These are phyloP conservation scores for Pangasianodon hypophthalmus DNA, from an alignment of 2,113 vertebrate species.

Conservation along the genomic window DNA sequence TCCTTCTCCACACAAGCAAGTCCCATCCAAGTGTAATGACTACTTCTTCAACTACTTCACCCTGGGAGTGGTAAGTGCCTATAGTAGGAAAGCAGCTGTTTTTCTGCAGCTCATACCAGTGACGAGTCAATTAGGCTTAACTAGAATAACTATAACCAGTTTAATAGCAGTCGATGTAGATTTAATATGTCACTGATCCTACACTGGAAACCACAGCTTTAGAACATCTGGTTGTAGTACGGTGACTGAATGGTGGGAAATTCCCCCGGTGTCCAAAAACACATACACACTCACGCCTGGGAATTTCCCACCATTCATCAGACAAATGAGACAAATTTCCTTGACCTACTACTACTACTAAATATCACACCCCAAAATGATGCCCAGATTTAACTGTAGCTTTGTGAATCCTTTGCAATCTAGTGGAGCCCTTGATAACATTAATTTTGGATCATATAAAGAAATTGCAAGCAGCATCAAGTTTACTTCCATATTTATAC, in stretches of 20 bases:
- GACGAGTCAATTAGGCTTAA: neutral
- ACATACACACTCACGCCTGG: neutral
- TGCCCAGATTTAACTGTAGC: neutral
- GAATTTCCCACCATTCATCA: neutral
- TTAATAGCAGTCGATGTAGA: no score
- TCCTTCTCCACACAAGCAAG: constrained; percentile 97
- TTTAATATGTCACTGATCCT: neutral
- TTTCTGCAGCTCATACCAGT: neutral
- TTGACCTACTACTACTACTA: neutral
- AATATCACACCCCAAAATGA: no score
- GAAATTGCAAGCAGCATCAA: neutral
- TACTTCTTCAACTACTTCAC: constrained; percentile 99
- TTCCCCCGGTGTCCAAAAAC: neutral
- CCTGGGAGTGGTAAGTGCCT: constrained; percentile 90
- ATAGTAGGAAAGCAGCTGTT: neutral
- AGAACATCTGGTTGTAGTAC: neutral
- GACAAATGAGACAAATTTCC: neutral
- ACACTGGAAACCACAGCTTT: neutral
- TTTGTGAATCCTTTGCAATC: neutral
- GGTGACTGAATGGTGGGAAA: neutral
- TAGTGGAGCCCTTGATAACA: neutral
- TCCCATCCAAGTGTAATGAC: constrained; percentile 98
- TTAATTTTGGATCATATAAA: neutral
- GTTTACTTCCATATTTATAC: neutral
- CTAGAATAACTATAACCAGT: neutral